phyloP scores from a whole-genome alignment of 2,888 invertebrate species.

The Linyphia triangularis region DNA sequence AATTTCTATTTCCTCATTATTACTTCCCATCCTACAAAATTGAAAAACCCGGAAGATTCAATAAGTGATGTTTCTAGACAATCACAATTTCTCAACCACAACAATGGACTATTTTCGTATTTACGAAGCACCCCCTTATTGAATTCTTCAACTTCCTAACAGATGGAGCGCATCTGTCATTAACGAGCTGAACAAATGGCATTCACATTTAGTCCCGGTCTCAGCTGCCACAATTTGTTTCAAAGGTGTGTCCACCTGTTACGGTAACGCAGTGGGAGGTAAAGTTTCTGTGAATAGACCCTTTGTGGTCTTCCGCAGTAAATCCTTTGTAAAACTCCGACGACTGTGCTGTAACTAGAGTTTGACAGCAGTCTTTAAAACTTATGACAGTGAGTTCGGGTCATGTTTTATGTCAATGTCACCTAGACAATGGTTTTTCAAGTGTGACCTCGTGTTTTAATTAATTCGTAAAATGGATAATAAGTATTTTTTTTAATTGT shows the following conservation, averaged over 20 bases:
- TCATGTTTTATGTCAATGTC: background rate
- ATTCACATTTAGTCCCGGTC: background rate
- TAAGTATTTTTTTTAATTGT: no score
- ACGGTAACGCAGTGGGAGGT: background rate
- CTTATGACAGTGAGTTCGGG: background rate
- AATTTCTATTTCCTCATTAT: no score
- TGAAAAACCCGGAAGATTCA: background rate
- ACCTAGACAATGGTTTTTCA: background rate
- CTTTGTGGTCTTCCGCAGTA: background rate
- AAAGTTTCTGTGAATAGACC: background rate
- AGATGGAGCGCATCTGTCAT: background rate
- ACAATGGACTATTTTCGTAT: background rate
- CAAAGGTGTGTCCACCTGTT: conserved; percentile 10
- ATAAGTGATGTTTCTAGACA: no score
- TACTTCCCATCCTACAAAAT: background rate
- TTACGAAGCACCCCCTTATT: background rate
- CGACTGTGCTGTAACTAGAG: background rate
- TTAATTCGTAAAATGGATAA: background rate
- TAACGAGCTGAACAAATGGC: background rate
- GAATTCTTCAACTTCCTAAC: background rate
- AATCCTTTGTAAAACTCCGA: background rate
- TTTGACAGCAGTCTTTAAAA: background rate
- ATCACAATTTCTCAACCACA: background rate
- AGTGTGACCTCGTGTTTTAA: background rate
- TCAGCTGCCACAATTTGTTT: background rate